A percentile compares a stretch with the other conserved stretches of the same genome.
Evolutionary conservation across 2,113 vertebrate genomes (phyloP).

Genomic region (Sinocyclocheilus anophthalmus): DNA sequence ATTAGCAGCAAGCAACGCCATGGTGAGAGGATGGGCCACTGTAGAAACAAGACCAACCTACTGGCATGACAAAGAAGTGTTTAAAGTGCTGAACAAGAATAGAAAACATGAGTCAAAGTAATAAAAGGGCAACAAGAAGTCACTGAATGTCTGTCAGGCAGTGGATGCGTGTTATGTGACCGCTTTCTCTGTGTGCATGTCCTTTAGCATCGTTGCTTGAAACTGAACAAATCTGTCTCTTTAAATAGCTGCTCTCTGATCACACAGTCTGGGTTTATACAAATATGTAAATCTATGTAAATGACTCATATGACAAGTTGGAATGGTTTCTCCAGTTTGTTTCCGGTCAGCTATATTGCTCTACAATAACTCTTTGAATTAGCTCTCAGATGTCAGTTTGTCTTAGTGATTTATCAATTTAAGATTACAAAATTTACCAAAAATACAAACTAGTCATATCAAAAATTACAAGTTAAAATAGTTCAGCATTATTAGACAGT

Average conservation of each 20-base stretch:
- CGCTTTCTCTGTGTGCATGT: neutral
- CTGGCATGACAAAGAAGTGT: neutral
- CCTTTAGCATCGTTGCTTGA: neutral
- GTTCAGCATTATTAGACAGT: no score
- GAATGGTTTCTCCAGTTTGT: neutral
- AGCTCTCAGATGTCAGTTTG: neutral
- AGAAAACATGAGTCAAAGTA: neutral
- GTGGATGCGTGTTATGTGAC: neutral
- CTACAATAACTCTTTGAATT: neutral
- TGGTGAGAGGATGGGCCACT: neutral
- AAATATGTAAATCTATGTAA: neutral
- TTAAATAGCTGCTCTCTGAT: constrained; percentile 7
- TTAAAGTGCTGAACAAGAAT: neutral
- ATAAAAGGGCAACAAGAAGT: neutral
- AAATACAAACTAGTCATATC: neutral
- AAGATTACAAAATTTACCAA: neutral
- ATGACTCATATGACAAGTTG: neutral
- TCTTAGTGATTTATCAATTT: neutral
- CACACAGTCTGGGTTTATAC: neutral
- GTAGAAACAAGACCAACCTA: neutral
- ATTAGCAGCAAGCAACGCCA: neutral
- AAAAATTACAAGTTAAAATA: neutral
- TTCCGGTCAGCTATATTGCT: neutral
- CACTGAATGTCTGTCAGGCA: neutral
- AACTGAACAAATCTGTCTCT: constrained; percentile 5